Conservation (phyloP, 2,113 vertebrate species). For the Sceloporus tristichus region DNA sequence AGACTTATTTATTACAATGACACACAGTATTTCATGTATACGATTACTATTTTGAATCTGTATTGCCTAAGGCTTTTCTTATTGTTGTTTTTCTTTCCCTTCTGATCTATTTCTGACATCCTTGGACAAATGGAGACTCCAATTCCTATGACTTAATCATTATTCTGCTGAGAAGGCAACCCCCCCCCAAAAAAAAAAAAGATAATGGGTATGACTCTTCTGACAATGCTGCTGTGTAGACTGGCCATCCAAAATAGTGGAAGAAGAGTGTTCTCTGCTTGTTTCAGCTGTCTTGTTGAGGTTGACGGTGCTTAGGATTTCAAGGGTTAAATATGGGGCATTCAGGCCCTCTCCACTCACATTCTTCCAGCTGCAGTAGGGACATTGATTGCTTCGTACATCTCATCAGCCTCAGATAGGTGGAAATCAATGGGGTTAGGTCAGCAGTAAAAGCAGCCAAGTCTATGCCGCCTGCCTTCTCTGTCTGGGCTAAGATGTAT, state of each 20-base stretch:
- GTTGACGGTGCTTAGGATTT: rapidly evolving
- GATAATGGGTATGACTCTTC: no score
- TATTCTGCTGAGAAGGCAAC: no score
- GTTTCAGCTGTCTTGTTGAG: neutral
- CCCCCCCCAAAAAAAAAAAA: no score
- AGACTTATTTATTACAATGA: no score
- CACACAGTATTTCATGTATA: no score
- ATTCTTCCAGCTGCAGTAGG: neutral
- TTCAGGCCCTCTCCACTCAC: neutral
- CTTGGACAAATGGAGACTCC: no score
- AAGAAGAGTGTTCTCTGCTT: neutral
- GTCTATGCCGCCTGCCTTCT: neutral
- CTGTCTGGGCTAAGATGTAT: neutral
- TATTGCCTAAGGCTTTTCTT: no score
- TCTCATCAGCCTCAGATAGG: neutral
- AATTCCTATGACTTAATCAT: no score
- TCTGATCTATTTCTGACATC: neutral
- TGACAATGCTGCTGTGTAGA: neutral
- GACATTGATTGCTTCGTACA: neutral
- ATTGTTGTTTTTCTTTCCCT: neutral
- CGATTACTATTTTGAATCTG: no score
- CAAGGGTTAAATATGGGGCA: neutral
- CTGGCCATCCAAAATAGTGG: neutral
- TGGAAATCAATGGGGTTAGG: slow-evolving; percentile 33
- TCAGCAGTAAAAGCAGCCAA: slow-evolving; percentile 5